Evolutionary conservation across 2,797 vertebrate genomes (phyloP), one percentile per base, ranked within the genome.

Genomic region (Aldrovandia affinis): DNA sequence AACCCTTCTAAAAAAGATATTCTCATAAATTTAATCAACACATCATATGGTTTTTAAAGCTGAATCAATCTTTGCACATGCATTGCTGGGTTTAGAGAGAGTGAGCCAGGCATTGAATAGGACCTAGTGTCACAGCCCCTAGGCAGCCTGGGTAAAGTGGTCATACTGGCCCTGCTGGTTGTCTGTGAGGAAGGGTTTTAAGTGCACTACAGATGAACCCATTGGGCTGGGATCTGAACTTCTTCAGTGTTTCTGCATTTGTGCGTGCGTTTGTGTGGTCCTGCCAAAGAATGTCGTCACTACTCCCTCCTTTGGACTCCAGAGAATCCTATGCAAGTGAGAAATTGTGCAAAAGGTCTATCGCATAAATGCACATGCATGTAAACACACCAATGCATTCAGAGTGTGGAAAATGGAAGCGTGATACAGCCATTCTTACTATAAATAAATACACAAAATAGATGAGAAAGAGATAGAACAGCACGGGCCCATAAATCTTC

Each of bases 401-500:
- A 85, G 84, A 89, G 88, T 12, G 44, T 78, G 42, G 12, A 25
- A 6, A 15, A 50, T 79, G 25, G 28, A 79, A 39, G 12, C 15
- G 9, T 4, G 3, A 36, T 15, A 30, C 28, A 36, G 33, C 33
- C 65, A 33, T 30, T 33, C 2, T 70, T 78, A 20, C 50, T 54
- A 30, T 9, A 55, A 54, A 33, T 52, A 80, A 55, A 28, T 82
- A 57, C 77, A 52, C 73, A 70, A 88, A 89, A 86, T 89, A 88
- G 91, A 93, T 92, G 87, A 88, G 83, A 93, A 91, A 90, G 88
- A 86, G 87, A 92, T 42, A 91, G 92, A 93, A 92, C 90, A 92
- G 93, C 89, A 88, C 86, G 89, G 87, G 84, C 91, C 92, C 89
- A 93, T 95, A 95, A 95, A 95, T 95, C 93, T 89, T 88, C 85